These are phyloP conservation scores for Watsonalla binaria DNA, from an alignment of 2,888 invertebrate genomes.

Conservation along the genomic window DNA sequence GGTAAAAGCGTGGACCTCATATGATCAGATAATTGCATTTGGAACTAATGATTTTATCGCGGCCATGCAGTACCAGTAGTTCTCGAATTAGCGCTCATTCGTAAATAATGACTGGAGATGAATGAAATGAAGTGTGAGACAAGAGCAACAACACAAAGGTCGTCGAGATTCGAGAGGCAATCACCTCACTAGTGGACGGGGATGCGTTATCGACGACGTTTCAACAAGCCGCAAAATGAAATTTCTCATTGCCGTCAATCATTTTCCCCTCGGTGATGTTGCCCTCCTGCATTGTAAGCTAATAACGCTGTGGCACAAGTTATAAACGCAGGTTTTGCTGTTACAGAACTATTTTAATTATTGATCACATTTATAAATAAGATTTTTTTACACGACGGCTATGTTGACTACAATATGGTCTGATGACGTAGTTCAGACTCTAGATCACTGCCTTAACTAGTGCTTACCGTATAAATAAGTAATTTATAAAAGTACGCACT, in stretches of 20 bases:
- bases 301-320: conserved; percentile 26
- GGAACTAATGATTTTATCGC: neutral
- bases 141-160: conserved; percentile 57
- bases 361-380: neutral
- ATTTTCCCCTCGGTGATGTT: conserved; percentile 64
- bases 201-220: conserved; percentile 57
- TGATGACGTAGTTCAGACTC: no score
- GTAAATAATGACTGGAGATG: conserved; percentile 48
- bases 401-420: no score
- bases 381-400: no score
- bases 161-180: conserved; percentile 48
- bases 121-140: conserved; percentile 61
- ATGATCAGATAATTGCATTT: neutral
- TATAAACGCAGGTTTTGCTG: conserved; percentile 9
- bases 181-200: conserved; percentile 47
- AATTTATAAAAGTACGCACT: no score
- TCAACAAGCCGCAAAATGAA: conserved; percentile 77
- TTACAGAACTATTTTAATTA: neutral
- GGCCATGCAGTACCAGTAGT: conserved; percentile 6
- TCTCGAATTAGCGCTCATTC: conserved; percentile 43
- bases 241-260: conserved; percentile 74
- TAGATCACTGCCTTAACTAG: no score
- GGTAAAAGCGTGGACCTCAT: no score
- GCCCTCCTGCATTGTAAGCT: conserved; percentile 34
- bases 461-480: no score